Evolutionary conservation across 2,888 invertebrate genomes (phyloP), one percentile per base, ranked within the genome.

Genomic region (Sesia bembeciformis): DNA sequence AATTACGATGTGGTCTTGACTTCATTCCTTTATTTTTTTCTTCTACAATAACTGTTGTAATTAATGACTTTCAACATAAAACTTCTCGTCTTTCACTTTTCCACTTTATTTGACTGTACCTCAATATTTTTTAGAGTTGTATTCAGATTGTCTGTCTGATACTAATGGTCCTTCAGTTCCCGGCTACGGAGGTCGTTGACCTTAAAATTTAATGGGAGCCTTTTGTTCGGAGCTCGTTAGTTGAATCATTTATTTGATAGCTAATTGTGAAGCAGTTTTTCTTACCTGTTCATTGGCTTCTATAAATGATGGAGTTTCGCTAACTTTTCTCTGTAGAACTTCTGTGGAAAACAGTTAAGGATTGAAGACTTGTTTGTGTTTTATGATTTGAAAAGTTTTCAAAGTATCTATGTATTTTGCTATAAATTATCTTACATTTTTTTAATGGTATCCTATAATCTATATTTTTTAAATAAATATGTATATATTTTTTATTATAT

Each of bases 51-150:
- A 23, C 23, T 23, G 23, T 23, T 23, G 23, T 23, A 23, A 23
- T 23, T 23, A 23, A 23, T 23, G 23, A 23, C 23, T 23, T 23
- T 23, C 23, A 23, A 23, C 23, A 1, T 23, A 23, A 23, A 23
- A 23, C 23, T 23, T 23, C 23, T 1, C n/a, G n/a, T 46, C 8
- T 50, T 50, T 3, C 3, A 50, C 7, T 50, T 3, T 39, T 50
- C 50, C 50, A 6, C 39, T 50, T 38, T 50, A 50, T 39, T 50
- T 39, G 6, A 6, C 4, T 50, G 8, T 38, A 23, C 38, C 4
- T 50, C 38, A 38, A 38, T 38, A 50, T 63, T 57, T 58, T 59
- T 58, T 58, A 41, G 43, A 53, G 49, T 51, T 51, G 46, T 49
- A 54, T 41, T 54, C 40, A 46, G 43, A 54, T 50, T 8, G 42